Evolutionary conservation across 2,113 vertebrate genomes (phyloP), one percentile per base, ranked within the genome.

Genomic region (Anoplopoma fimbria): DNA sequence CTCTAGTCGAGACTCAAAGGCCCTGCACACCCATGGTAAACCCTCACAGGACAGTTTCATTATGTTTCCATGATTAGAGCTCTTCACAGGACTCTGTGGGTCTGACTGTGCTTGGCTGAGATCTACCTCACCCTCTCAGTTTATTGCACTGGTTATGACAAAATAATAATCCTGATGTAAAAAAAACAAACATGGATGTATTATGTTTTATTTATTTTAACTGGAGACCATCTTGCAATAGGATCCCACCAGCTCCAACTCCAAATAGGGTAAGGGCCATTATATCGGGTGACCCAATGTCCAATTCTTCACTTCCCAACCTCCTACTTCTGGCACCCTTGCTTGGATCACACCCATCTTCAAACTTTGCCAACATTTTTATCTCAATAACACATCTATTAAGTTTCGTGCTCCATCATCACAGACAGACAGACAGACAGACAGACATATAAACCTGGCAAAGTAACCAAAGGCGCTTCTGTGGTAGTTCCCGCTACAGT

Each of bases 51-150:
- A 38, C 29, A 25, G 14, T 55, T 83, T 60, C 38, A 77, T 64
- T 63, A 76, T 71, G n/a, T 62, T 51, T 15, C 25, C 36, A 38
- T 70, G 40, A 78, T 81, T 23, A 82, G 57, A 60, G 75, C 65
- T 58, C 63, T 60, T 69, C 45, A 76, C 31, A 42, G 63, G 62
- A n/a, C n/a, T n/a, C n/a, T n/a, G n/a, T n/a, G n/a, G n/a, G n/a
- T n/a, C n/a, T n/a, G n/a, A 42, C 51, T 49, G 53, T 36, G 73
- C 34, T 75, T 61, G 63, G 51, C 15, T 60, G 64, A 77, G 40
- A 10, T 45, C 51, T 25, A 25, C 29, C 25, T 69, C 13, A 12
- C 7, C 33, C 9, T 21, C 19, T 40, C 27, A 12, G 17, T 12
- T 68, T 77, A 21, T 57, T 42, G 9, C 47, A 29, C 25, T 10